Evolutionary conservation across 1,140 invertebrate species (phyloP).

Genomic region (Chymomyza costata): DNA sequence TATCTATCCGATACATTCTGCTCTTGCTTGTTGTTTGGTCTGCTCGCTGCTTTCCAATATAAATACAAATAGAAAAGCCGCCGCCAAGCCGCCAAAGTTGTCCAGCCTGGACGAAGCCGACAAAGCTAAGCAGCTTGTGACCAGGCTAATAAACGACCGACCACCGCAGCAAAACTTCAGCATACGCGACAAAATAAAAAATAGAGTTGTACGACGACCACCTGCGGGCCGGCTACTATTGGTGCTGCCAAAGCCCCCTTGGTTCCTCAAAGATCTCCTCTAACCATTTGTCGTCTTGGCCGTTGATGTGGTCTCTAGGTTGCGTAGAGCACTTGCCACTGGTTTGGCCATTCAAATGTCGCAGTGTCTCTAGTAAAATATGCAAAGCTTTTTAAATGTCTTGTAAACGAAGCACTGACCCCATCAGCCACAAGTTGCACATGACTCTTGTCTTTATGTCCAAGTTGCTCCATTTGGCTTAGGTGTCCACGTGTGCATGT

Average conservation of each 20-base stretch:
- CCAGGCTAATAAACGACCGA: constrained; percentile 46
- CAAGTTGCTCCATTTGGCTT: no score
- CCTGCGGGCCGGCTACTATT: constrained; percentile 44
- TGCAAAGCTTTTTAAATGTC: constrained; percentile 69
- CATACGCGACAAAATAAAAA: constrained; percentile 71
- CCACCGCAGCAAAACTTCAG: constrained; percentile 60
- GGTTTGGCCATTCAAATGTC: constrained; percentile 62
- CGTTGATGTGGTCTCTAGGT: constrained; percentile 14
- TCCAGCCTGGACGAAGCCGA: not conserved
- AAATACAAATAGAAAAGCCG: constrained; percentile 24
- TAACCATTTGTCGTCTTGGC: constrained; percentile 50
- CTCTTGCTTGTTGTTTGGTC: not conserved
- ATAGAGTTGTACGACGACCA: constrained; percentile 72
- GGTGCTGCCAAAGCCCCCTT: constrained; percentile 14
- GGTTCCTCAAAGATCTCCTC: constrained; percentile 14
- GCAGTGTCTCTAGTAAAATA: constrained; percentile 55
- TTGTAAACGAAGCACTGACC: constrained; percentile 63
- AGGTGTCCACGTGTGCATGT: no score
- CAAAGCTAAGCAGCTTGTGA: constrained; percentile 18
- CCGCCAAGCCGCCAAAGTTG: constrained; percentile 17
- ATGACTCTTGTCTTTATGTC: no score
- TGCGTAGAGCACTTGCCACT: constrained; percentile 53
- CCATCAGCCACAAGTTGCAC: no score
- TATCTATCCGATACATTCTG: constrained; percentile 61
- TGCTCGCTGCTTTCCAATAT: no score